phyloP scores from a whole-genome alignment of 2,888 invertebrate genomes.

The Fissipunctia ypsillon region DNA sequence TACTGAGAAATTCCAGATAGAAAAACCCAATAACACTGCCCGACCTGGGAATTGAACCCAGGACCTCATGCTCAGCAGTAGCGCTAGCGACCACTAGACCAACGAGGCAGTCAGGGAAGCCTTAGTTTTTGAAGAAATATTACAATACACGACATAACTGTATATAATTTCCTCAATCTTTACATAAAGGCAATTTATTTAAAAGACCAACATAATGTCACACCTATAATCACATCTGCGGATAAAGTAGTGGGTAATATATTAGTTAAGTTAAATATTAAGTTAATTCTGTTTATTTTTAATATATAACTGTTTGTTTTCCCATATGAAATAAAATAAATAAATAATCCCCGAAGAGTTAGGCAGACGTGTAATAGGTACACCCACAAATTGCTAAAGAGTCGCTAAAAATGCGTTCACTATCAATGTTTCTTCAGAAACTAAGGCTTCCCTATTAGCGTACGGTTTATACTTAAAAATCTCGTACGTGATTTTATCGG shows the following conservation, averaged over 20 bases:
- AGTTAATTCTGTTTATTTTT: too few species aligned
- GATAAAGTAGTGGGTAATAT: too few species aligned
- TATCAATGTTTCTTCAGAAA: neutral
- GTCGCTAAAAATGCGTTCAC: neutral
- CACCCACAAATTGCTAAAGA: neutral
- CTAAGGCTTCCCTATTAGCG: neutral
- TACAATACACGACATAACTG: neutral
- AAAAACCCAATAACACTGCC: too few species aligned
- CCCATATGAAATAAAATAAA: too few species aligned
- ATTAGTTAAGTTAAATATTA: too few species aligned
- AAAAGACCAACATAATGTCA: neutral
- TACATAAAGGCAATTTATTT: neutral
- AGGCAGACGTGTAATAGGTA: neutral
- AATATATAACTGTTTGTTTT: too few species aligned
- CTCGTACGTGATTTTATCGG: conserved; percentile 68
- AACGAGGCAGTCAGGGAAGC: too few species aligned
- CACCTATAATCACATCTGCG: too few species aligned
- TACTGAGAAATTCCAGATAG: too few species aligned
- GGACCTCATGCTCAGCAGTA: too few species aligned
- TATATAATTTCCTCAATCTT: neutral
- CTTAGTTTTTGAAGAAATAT: neutral
- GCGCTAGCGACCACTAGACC: too few species aligned
- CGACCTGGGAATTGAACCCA: too few species aligned
- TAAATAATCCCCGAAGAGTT: neutral
- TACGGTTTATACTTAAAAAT: conserved; percentile 16